Conservation (phyloP, 2,113 vertebrate genomes). For the Crotalus helleri region DNA sequence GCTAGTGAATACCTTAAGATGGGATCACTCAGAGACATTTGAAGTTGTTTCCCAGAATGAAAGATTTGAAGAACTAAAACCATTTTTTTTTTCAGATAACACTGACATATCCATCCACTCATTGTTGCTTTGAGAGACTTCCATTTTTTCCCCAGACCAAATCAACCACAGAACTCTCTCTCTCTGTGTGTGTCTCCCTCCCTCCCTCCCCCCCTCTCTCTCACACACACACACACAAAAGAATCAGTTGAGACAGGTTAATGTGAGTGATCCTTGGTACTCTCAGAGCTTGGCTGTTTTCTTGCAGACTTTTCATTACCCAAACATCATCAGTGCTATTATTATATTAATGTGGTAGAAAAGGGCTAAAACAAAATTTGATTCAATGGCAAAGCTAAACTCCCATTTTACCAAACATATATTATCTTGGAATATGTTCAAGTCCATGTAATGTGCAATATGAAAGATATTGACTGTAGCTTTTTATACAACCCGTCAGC, state of each 20-base stretch:
- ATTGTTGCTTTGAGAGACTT: background rate
- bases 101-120: background rate
- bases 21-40: background rate
- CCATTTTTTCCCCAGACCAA: background rate
- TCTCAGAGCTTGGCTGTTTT: no score
- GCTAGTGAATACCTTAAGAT: background rate
- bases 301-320: no score
- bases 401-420: background rate
- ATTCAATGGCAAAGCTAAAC: background rate
- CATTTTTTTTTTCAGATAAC: background rate
- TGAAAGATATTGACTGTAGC: background rate
- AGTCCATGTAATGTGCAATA: background rate
- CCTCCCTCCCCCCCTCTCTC: no score
- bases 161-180: background rate
- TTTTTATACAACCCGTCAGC: background rate
- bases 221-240: no score
- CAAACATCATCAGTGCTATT: no score
- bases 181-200: no score
- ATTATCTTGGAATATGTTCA: background rate
- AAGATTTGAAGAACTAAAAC: background rate
- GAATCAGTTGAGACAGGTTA: background rate
- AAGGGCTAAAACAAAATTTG: no score
- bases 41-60: background rate
- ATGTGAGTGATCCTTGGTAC: background rate
- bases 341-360: background rate